phyloP scores from a whole-genome alignment of 1,140 invertebrate genomes.

The Meloidogyne hapla region DNA sequence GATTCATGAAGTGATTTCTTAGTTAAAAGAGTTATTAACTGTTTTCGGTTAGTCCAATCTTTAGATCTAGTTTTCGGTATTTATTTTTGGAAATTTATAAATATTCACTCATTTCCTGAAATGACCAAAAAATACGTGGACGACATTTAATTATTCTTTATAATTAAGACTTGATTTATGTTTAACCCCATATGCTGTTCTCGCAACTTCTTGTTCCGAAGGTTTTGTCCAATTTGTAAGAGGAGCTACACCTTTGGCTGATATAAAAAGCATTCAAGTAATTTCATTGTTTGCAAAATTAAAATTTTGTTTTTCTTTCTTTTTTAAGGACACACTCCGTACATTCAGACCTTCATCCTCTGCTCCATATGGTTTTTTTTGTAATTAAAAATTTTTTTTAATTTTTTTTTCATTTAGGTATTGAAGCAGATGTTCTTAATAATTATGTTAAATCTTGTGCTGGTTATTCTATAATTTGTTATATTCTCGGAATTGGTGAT shows the following conservation, averaged over 20 bases:
- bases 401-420: conserved; percentile 63
- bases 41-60: too few relatives aligned
- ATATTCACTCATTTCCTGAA: too few relatives aligned
- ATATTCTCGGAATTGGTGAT: conserved; percentile 93
- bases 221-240: conserved; percentile 95
- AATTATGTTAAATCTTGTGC: conserved; percentile 81
- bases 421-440: conserved; percentile 90
- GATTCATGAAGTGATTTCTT: too few relatives aligned
- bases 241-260: conserved; percentile 67
- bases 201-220: conserved; percentile 90
- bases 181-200: conserved; percentile 85
- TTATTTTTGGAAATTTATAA: too few relatives aligned
- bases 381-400: conserved; percentile 2
- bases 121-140: too few relatives aligned
- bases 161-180: conserved; percentile 82
- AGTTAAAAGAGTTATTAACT: too few relatives aligned
- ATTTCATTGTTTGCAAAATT: too few relatives aligned
- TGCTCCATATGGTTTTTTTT: conserved; percentile 75
- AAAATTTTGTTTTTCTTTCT: conserved; percentile 5
- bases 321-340: conserved; percentile 71
- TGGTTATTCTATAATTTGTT: conserved; percentile 97
- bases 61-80: too few relatives aligned
- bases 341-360: conserved; percentile 83
- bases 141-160: too few relatives aligned
- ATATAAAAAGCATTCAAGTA: conserved; percentile 55